phyloP scores from a whole-genome alignment of 2,113 vertebrate species.

The Ictidomys tridecemlineatus region DNA sequence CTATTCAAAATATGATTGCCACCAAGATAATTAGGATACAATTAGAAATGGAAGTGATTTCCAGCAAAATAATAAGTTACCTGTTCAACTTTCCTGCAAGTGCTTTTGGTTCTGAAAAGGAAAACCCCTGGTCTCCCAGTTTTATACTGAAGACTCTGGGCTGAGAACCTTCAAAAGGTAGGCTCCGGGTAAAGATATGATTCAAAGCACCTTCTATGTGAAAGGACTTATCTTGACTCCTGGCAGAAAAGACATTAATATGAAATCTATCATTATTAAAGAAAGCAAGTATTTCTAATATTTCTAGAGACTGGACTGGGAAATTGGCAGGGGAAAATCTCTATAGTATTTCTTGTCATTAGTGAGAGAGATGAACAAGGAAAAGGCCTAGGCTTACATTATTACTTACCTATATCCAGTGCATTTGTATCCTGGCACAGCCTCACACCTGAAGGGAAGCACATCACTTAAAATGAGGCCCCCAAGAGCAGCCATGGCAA shows the following conservation, averaged over 20 bases:
- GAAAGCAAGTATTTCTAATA: neutral
- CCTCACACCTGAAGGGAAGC: conserved; percentile 89
- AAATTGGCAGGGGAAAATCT: conserved; percentile 23
- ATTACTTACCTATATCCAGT: conserved; percentile 95
- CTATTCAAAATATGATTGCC: neutral
- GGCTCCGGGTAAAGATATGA: conserved; percentile 93
- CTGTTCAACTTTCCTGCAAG: conserved; percentile 93
- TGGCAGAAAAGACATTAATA: conserved; percentile 81
- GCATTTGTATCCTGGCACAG: conserved; percentile 91
- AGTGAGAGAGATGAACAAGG: conserved; percentile 9
- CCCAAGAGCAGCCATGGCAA: conserved; percentile 94
- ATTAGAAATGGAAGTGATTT: conserved; percentile 31
- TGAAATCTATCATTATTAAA: conserved; percentile 39
- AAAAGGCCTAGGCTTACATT: neutral
- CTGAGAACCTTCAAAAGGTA: conserved; percentile 79
- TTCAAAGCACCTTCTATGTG: conserved; percentile 92
- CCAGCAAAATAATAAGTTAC: conserved; percentile 84
- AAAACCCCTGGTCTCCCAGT: conserved; percentile 85
- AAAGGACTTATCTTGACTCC: conserved; percentile 97
- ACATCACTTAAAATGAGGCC: conserved; percentile 92
- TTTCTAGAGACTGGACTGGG: conserved; percentile 38
- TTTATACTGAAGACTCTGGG: conserved; percentile 84
- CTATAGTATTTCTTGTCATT: neutral
- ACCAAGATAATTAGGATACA: conserved; percentile 45
- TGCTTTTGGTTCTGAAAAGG: conserved; percentile 90